Conservation (phyloP, 2,797 vertebrate species). For the Sebastes cheni region DNA sequence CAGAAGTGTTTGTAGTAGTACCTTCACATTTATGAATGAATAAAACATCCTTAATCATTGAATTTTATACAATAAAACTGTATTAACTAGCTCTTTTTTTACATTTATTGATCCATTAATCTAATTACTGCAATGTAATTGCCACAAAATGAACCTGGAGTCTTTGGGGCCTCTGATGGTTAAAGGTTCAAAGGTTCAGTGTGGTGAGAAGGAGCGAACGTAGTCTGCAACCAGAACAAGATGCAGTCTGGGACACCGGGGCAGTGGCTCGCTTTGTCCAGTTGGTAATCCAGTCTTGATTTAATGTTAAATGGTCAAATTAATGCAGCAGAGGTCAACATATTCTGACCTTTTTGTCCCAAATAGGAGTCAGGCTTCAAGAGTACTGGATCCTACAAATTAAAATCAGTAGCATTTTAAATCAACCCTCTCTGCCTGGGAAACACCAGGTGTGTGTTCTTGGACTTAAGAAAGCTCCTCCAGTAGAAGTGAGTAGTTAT, state of each 20-base stretch:
- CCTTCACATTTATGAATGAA: background rate
- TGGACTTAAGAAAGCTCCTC: background rate
- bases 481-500: background rate
- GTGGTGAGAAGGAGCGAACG: background rate
- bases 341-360: background rate
- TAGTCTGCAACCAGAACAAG: background rate
- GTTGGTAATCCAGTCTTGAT: background rate
- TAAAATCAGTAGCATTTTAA: background rate
- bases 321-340: background rate
- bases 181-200: too few species aligned
- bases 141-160: background rate
- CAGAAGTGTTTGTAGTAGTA: background rate
- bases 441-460: slow-evolving; percentile 5
- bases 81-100: background rate
- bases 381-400: background rate
- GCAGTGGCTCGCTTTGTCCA: background rate
- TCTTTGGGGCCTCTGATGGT: too few species aligned
- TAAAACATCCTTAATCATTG: background rate
- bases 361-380: background rate
- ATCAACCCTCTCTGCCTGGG: background rate
- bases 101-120: background rate
- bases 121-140: background rate
- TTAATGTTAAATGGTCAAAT: background rate
- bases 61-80: background rate
- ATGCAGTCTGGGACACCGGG: background rate